Base-by-base conservation (phyloP, 1,140 invertebrate species). In the Zaprionus taronus region DNA sequence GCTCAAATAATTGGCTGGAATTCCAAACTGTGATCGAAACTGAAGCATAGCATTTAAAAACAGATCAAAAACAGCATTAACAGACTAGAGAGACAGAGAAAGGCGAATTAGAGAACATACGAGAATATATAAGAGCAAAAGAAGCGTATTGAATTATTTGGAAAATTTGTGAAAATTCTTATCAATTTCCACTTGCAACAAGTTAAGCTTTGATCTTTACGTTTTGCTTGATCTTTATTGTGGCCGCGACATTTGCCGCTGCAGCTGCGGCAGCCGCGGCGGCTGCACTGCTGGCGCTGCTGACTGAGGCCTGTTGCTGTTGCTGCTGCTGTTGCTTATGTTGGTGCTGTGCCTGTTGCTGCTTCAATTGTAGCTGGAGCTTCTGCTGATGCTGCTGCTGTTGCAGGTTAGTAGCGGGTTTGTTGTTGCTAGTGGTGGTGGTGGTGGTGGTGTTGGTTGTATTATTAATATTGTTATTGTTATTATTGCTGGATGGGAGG, bases 191-290 rank as follows among this genome's bases (percentile, higher is more conserved):
- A 14, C 78, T 69, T 73, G 80, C 60, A 36, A 61, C 15, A 36
- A 61, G 66, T 61, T 56, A 34, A 31, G 47, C 65, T 61, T 58
- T 38, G 55, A 61, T 77, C 71, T 89, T 93, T 92, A 93, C 89
- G 84, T 93, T 93, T 92, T 92, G 91, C 90, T 93, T 93, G 63
- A 92, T 92, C 80, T 92, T 92, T 83, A 92, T 92, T 75, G 84
- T 87, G 68, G 85, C 84, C 26, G 84, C 84, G 56, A 91, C 91
- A 86, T 87, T 91, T 56, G 86, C 86, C 55, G 82, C 83, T 72
- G 85, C 80, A 56, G 83, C 80, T 67, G 83, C 83, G 55, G 82
- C 84, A 24, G 81, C 87, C 75, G 85, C 82, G 26, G 85, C 79
- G 57, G 70, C 70, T 73, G 69, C 75, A 65, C 78, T 77, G 67